A percentile compares a stretch with the other conserved stretches of the same genome.
Evolutionary conservation across 37 sponge, comb jelly and placozoan species (phyloP).

Genomic region (Haliclona indistincta): DNA sequence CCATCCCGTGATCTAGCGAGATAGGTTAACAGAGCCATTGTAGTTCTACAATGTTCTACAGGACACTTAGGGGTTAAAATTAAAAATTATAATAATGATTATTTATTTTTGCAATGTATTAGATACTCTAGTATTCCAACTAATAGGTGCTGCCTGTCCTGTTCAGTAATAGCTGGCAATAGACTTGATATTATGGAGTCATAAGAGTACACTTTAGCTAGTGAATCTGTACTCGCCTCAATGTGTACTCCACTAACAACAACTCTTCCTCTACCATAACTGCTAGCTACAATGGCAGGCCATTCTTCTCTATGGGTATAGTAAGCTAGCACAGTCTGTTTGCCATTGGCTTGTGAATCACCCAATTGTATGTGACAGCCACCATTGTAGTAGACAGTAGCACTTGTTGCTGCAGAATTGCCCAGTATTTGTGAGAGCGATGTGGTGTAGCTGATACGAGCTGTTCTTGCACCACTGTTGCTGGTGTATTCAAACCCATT

Average conservation of each 20-base stretch:
- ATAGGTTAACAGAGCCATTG: constrained; percentile 94
- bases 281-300: constrained; percentile 51
- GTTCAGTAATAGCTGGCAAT: too few relatives aligned
- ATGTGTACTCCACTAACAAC: constrained; percentile 75
- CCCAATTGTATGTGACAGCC: constrained; percentile 49
- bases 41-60: background rate
- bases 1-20: constrained; percentile 90
- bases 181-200: too few relatives aligned
- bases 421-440: background rate
- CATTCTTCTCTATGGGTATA: background rate
- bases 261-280: constrained; percentile 51
- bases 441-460: background rate
- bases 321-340: background rate
- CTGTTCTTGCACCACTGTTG: constrained; percentile 59
- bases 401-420: background rate
- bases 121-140: too few relatives aligned
- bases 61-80: background rate
- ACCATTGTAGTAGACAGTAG: constrained; percentile 72
- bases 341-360: too few relatives aligned
- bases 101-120: too few relatives aligned
- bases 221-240: constrained; percentile 64
- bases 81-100: too few relatives aligned
- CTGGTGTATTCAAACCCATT: constrained; percentile 72
- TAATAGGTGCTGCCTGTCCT: too few relatives aligned
- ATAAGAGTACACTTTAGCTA: too few relatives aligned